Base-by-base conservation (phyloP, 2,888 invertebrate genomes). In the Microchrysa polita region DNA sequence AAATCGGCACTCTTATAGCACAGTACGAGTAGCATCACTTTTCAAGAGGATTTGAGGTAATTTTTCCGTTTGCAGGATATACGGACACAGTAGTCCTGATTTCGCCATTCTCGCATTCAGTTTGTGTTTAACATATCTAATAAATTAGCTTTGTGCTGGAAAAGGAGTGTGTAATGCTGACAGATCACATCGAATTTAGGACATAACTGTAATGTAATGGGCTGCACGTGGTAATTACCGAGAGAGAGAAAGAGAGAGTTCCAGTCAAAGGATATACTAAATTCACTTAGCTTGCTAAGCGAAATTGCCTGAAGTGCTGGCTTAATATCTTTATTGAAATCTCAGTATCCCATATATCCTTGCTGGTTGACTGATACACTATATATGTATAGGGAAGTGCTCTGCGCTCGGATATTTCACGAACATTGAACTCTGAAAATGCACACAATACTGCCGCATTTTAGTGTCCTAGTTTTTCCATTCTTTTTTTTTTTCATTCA, bases 401-500 rank as follows among this genome's bases (percentile, higher is more conserved):
- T 48, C 10, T 48, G 48, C 48, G 12, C 48, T 2, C 48, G 16
- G 2, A 48, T 2, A 4, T 34, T 10, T 4, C 48, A 48, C 4
- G 27, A 34, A 34, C 27, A 34, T 34, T 34, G 27, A 34, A 34
- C 27, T 34, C 2, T 59, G 23, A 2, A 23, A 22, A 27, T 59
- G 7, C 23, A 23, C 12, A 59, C 27, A 27, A 59, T 22, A 10
- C 22, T 23, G n/a, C 40, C 61, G 34, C 1, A 40, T 40, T 10
- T 61, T 53, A 34, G 67, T 67, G 60, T 34, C 71, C 59, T 53
- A 65, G 67, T 67, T 60, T 52, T 59, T 48, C n/a, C n/a, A n/a
- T n/a, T n/a, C n/a, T n/a, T n/a, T n/a, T 53, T 57, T 72, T 74
- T 34, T 34, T 72, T 74, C 72, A 74, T 74, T 65, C 59, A 72